These are phyloP conservation scores for Chymomyza procnemis DNA, from an alignment of 2,888 invertebrate species.

Conservation along the genomic window DNA sequence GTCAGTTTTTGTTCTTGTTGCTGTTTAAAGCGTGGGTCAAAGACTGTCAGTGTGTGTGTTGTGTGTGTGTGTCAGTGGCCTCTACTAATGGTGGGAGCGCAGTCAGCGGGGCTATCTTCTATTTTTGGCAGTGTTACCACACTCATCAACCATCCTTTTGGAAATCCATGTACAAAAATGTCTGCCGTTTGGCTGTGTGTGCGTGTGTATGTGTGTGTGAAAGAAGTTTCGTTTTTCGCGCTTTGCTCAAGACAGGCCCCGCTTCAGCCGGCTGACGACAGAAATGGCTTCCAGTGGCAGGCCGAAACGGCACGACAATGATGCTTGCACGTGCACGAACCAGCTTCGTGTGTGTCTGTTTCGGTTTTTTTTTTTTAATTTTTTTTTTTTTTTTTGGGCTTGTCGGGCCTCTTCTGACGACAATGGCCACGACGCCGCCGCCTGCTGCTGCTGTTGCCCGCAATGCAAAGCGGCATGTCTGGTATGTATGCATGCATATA, in stretches of 20 bases:
- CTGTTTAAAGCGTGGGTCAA: conserved; percentile 55
- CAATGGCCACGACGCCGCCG: conserved; percentile 15
- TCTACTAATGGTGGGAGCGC: conserved; percentile 17
- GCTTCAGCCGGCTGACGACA: conserved; percentile 53
- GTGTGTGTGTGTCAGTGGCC: conserved; percentile 17
- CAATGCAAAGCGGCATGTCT: neutral
- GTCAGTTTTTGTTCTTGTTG: conserved; percentile 29
- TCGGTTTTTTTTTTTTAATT: too few species aligned
- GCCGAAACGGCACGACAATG: conserved; percentile 5
- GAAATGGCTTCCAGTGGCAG: conserved; percentile 18
- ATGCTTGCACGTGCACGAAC: conserved; percentile 35
- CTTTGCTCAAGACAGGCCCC: conserved; percentile 71
- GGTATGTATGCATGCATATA: neutral
- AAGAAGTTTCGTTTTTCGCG: conserved; percentile 70
- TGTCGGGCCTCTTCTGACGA: conserved; percentile 8
- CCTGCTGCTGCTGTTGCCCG: conserved; percentile 6
- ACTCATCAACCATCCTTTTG: neutral
- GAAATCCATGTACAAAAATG: neutral
- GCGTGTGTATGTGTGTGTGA: conserved; percentile 33
- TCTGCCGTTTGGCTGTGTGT: neutral
- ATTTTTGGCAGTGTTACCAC: conserved; percentile 57
- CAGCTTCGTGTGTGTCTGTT: conserved; percentile 30
- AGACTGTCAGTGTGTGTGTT: conserved; percentile 15
- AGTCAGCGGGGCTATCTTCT: conserved; percentile 63
- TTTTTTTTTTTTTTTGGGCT: conserved; percentile 22